A percentile compares a stretch with the other conserved stretches of the same genome.
Evolutionary conservation across 1,140 invertebrate species (phyloP).

Genomic region (Liolophura sinensis): DNA sequence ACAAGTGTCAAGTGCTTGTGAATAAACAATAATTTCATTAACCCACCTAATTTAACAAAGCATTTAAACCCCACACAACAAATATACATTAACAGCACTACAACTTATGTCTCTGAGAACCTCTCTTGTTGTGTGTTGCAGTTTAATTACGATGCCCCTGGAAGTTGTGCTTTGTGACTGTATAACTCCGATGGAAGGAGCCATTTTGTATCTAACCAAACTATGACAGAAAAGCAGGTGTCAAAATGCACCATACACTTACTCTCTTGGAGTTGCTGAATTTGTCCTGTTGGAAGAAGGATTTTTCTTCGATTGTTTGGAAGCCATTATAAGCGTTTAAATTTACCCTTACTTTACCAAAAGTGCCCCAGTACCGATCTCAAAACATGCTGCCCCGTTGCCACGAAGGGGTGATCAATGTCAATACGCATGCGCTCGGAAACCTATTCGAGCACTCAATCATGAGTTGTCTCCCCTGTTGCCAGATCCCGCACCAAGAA

Average conservation of each 20-base stretch:
- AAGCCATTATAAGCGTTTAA: constrained; percentile 29
- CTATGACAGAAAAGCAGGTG: constrained; percentile 10
- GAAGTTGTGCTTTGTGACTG: neutral
- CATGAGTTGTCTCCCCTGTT: no score
- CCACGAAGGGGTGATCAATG: no score
- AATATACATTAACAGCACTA: neutral
- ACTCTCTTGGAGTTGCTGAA: constrained; percentile 48
- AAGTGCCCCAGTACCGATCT: no score
- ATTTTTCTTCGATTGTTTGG: constrained; percentile 44
- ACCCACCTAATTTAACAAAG: no score
- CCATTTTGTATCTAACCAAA: constrained; percentile 55
- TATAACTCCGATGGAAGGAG: constrained; percentile 10
- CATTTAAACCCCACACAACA: neutral
- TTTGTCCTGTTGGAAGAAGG: constrained; percentile 36
- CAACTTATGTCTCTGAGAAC: neutral
- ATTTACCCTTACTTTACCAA: no score
- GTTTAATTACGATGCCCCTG: neutral
- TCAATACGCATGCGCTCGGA: no score
- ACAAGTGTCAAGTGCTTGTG: no score
- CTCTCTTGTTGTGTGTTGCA: neutral
- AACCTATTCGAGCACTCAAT: no score
- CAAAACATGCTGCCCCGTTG: no score
- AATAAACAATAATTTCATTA: no score
- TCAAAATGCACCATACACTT: constrained; percentile 23
- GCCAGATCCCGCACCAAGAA: no score